A percentile compares a stretch with the other conserved stretches of the same genome.
Evolutionary conservation across 2,888 invertebrate species (phyloP).

Genomic region (Hirtodrosophila cameraria): DNA sequence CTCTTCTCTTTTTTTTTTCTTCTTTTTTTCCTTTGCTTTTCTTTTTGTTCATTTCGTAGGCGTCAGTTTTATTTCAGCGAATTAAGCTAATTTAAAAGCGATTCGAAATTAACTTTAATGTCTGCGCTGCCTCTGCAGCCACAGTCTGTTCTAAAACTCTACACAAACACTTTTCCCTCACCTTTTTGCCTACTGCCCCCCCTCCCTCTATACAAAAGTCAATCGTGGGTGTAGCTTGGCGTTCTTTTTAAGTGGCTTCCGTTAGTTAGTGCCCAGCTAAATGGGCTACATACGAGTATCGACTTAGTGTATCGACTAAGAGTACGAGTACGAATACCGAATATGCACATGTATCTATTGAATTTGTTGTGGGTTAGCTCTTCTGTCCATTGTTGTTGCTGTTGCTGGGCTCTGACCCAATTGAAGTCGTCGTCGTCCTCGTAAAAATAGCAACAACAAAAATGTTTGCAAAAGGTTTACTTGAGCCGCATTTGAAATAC

Average conservation of each 20-base stretch:
- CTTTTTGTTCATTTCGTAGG: constrained; percentile 60
- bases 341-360: constrained; percentile 55
- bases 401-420: constrained; percentile 67
- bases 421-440: constrained; percentile 64
- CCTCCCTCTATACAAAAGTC: no score
- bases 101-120: constrained; percentile 83
- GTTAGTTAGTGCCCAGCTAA: constrained; percentile 47
- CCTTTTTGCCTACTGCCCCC: no score
- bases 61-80: constrained; percentile 79
- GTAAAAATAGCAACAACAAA: constrained; percentile 17
- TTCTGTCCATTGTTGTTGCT: constrained; percentile 28
- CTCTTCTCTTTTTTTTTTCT: constrained; percentile 18
- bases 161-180: constrained; percentile 34
- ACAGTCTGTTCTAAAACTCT: background rate
- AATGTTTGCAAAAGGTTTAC: background rate
- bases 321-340: background rate
- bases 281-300: background rate
- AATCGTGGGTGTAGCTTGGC: constrained; percentile 53
- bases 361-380: constrained; percentile 65
- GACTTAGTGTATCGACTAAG: background rate
- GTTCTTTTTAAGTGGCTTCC: constrained; percentile 75
- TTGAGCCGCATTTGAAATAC: no score
- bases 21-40: constrained; percentile 34
- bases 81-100: constrained; percentile 83
- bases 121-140: constrained; percentile 1